Evolutionary conservation across 2,113 vertebrate genomes (phyloP).

Genomic region (Myrmecobius fasciatus): DNA sequence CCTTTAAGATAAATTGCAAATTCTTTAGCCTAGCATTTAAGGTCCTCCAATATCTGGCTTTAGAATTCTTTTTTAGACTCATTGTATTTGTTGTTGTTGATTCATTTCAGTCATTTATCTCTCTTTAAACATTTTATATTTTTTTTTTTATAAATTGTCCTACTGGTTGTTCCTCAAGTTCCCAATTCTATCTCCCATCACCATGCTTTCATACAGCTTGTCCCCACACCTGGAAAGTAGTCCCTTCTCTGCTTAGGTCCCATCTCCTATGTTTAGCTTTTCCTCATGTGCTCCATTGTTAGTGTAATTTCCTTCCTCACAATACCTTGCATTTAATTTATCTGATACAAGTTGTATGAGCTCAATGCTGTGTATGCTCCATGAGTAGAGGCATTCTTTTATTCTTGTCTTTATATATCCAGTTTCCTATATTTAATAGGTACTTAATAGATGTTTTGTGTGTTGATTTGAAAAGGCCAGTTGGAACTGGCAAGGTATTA

Average conservation of each 20-base stretch:
- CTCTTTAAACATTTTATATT: neutral
- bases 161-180: neutral
- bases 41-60: neutral
- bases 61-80: neutral
- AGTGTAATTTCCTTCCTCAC: neutral
- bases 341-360: neutral
- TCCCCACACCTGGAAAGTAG: neutral
- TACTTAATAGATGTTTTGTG: neutral
- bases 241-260: neutral
- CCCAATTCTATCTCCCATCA: neutral
- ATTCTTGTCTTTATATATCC: neutral
- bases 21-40: neutral
- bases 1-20: conserved; percentile 7
- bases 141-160: too few species aligned
- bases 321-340: neutral
- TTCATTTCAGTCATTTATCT: neutral
- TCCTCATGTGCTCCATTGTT: neutral
- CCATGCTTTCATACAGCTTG: neutral
- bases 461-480: neutral
- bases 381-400: neutral
- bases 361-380: neutral
- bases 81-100: neutral
- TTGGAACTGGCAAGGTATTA: neutral
- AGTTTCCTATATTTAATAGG: neutral
- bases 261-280: neutral